Percentiles rank a stretch among this genome's conserved stretches.
These are phyloP conservation scores for Ceriagrion tenellum DNA, from an alignment of 2,888 invertebrate species.

Conservation along the genomic window DNA sequence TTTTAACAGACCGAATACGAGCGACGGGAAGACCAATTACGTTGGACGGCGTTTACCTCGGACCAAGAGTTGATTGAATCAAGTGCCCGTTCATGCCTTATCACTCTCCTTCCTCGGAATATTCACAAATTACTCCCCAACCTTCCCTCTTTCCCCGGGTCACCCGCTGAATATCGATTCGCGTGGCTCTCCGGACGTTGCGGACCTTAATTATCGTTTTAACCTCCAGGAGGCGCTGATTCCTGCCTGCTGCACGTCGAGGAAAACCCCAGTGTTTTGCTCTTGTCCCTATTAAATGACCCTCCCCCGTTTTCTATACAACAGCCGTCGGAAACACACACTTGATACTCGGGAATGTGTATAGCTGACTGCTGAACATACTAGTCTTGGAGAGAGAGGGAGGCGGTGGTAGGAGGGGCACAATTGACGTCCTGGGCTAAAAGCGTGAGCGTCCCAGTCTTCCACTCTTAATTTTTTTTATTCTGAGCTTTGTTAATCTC, in stretches of 20 bases:
- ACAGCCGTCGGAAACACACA: neutral
- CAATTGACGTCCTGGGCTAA: neutral
- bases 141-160: no score
- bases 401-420: neutral
- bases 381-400: neutral
- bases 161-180: neutral
- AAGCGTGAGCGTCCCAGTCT: neutral
- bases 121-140: neutral
- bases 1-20: no score
- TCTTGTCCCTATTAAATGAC: neutral
- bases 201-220: neutral
- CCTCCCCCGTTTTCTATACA: neutral
- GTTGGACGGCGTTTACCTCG: no score
- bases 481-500: slow-evolving; percentile 1
- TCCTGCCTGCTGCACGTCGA: neutral
- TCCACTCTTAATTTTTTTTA: neutral
- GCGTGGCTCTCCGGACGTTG: neutral
- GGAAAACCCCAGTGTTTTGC: neutral
- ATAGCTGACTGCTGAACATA: neutral
- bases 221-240: neutral
- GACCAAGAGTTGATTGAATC: neutral
- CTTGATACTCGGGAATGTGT: neutral
- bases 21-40: no score
- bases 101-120: neutral
- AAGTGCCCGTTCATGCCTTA: neutral